These are phyloP conservation scores for Alsophila aescularia DNA, from an alignment of 2,888 invertebrate genomes.

Conservation along the genomic window DNA sequence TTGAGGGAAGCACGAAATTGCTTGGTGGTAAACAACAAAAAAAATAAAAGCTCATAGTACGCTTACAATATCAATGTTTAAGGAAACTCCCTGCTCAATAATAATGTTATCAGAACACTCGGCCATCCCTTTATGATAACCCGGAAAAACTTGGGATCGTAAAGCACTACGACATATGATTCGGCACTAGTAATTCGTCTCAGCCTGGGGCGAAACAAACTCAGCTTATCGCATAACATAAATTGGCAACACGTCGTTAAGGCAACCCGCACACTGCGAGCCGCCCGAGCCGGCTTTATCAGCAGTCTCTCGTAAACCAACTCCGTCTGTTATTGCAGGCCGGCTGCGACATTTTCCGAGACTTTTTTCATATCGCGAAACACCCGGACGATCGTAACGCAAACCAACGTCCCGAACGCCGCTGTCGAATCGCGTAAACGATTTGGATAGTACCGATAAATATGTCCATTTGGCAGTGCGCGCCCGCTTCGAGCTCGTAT, in stretches of 20 bases:
- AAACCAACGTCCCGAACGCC: slow-evolving; percentile 55
- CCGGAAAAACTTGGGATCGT: slow-evolving; percentile 42
- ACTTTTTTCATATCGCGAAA: slow-evolving; percentile 78
- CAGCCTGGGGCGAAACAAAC: slow-evolving; percentile 76
- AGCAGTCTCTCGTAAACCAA: slow-evolving; percentile 79
- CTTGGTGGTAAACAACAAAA: slow-evolving; percentile 8
- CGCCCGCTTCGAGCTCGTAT: slow-evolving; percentile 60
- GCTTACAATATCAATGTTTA: slow-evolving; percentile 1
- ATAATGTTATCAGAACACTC: slow-evolving; percentile 36
- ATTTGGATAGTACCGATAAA: slow-evolving; percentile 72
- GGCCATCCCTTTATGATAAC: slow-evolving; percentile 41
- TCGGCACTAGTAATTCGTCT: slow-evolving; percentile 63
- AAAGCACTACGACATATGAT: slow-evolving; percentile 59
- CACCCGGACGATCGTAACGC: slow-evolving; percentile 55
- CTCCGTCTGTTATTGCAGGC: slow-evolving; percentile 76
- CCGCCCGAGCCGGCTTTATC: slow-evolving; percentile 70
- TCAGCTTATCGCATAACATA: slow-evolving; percentile 81
- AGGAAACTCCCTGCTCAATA: slow-evolving; percentile 5
- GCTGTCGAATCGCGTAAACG: slow-evolving; percentile 69
- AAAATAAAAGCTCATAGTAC: slow-evolving; percentile 1
- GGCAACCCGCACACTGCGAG: slow-evolving; percentile 73
- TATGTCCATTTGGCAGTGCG: slow-evolving; percentile 77
- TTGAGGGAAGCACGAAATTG: slow-evolving; percentile 2
- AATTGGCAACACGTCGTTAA: slow-evolving; percentile 84
- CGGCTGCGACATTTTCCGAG: slow-evolving; percentile 68